Evolutionary conservation across 2,888 invertebrate genomes (phyloP), one percentile per base, ranked within the genome.

Genomic region (Chorisops tibialis): DNA sequence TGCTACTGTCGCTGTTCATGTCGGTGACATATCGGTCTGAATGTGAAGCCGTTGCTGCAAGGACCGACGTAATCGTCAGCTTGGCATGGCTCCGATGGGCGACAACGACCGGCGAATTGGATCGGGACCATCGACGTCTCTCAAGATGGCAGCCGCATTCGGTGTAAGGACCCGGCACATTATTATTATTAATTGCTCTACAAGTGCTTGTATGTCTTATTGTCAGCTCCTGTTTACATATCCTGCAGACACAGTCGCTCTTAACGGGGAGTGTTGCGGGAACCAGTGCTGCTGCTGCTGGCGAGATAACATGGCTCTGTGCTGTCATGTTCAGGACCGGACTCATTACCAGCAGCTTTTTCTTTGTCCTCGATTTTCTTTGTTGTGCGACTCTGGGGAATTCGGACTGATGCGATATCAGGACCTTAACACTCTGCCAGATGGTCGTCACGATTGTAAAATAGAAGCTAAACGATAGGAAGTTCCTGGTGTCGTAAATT

Each of bases 391-490:
- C 51, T 49, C 60, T n/a, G 9, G 61, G 61, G 16, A 66, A 62
- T 37, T 64, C 62, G 59, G 49, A 61, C 49, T 56, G 59, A 37
- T 64, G 60, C 37, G 51, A 62, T 19, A 67, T 21, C 22, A 63
- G 43, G n/a, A 58, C 47, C 19, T 61, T 50, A 5, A 71, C 69
- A 66, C 74, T 72, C 56, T 70, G 69, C 72, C 73, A 74, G 38
- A 73, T 68, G 18, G 73, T 70, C 48, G 69, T 67, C 21, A 69
- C 62, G 19, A 79, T 77, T 71, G 77, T 79, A 73, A 81, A 79
- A 78, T 96, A 97, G 74, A 96, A 89, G 64, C 86, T 79, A 19
- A 88, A 72, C 3, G 92, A 87, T 65, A 86, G 81, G 61, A 91
- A 75, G 77, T 94, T 94, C 67, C 97, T 83, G 4, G 83, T 80